Conservation (phyloP, 2,113 vertebrate species). For the Limanda limanda region DNA sequence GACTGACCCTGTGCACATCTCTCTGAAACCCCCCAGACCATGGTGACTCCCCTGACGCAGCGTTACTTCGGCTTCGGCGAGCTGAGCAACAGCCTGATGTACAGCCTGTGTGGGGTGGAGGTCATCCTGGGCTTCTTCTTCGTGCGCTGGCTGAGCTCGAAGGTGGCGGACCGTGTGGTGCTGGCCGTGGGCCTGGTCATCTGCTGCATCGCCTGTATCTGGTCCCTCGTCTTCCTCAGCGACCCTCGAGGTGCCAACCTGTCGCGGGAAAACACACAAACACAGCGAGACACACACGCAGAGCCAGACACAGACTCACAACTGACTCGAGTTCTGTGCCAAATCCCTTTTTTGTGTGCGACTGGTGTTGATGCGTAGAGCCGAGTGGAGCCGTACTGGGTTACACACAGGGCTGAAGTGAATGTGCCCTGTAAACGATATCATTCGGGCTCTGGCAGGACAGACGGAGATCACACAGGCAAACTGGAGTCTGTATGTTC, state of each 20-base stretch:
- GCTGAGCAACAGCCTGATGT: constrained; percentile 89
- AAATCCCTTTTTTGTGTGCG: constrained; percentile 2
- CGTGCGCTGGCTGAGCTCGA: constrained; percentile 84
- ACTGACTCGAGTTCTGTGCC: constrained; percentile 7
- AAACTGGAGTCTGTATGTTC: constrained; percentile 48
- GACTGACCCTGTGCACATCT: constrained; percentile 32
- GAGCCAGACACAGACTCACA: background rate
- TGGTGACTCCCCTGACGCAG: constrained; percentile 89
- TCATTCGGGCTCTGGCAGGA: constrained; percentile 41
- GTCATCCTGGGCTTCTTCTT: constrained; percentile 88
- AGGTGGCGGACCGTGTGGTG: constrained; percentile 81
- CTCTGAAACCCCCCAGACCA: constrained; percentile 77
- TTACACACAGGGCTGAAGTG: constrained; percentile 54
- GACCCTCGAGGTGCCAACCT: constrained; percentile 81
- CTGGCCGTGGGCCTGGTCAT: constrained; percentile 83
- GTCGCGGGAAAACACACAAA: constrained; percentile 19
- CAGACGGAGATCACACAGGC: constrained; percentile 49
- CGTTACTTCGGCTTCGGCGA: constrained; percentile 84
- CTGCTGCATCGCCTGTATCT: constrained; percentile 85
- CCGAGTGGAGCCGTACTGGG: constrained; percentile 40
- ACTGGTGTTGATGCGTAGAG: constrained; percentile 29
- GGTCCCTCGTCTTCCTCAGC: constrained; percentile 87
- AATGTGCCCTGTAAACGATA: constrained; percentile 54
- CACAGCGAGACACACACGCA: constrained; percentile 15
- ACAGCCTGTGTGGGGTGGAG: constrained; percentile 87